These are phyloP conservation scores for Chromis chromis DNA, from an alignment of 2,797 vertebrate species.

Conservation along the genomic window DNA sequence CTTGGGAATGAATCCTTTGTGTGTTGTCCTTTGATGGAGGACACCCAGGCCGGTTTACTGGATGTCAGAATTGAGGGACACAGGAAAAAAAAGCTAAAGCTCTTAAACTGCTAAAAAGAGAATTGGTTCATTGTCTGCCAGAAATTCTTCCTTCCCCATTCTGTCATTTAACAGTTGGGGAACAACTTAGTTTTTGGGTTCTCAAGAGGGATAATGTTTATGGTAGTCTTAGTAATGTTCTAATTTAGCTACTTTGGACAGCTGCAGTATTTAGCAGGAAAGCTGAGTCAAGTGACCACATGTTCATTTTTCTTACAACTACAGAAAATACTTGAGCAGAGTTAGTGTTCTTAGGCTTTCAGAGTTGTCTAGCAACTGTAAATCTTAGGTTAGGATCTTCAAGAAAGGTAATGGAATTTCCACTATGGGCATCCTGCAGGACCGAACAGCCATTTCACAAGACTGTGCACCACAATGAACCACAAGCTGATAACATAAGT, in stretches of 20 bases:
- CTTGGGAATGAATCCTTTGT: constrained; percentile 72
- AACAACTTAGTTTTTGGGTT: constrained; percentile 41
- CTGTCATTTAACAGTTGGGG: constrained; percentile 49
- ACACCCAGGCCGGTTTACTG: constrained; percentile 61
- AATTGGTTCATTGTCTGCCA: constrained; percentile 37
- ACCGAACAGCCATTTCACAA: constrained; percentile 76
- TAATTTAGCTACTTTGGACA: constrained; percentile 42
- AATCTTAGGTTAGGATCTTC: constrained; percentile 70
- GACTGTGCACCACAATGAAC: constrained; percentile 70
- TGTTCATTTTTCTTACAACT: constrained; percentile 33
- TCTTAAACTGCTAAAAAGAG: constrained; percentile 29
- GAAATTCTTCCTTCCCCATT: constrained; percentile 32
- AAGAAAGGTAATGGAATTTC: constrained; percentile 78
- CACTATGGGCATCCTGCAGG: constrained; percentile 71
- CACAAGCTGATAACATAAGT: constrained; percentile 79
- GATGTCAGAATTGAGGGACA: constrained; percentile 49
- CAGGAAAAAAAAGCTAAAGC: constrained; percentile 31
- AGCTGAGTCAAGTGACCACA: constrained; percentile 51
- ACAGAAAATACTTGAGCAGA: constrained; percentile 38
- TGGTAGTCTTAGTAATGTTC: constrained; percentile 33
- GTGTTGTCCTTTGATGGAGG: constrained; percentile 73
- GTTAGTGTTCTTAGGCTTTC: constrained; percentile 49
- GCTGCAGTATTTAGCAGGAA: constrained; percentile 40
- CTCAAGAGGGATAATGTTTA: constrained; percentile 35
- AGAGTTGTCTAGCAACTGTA: constrained; percentile 55